phyloP scores from a whole-genome alignment of 2,113 vertebrate species.

The Apteryx owenii region DNA sequence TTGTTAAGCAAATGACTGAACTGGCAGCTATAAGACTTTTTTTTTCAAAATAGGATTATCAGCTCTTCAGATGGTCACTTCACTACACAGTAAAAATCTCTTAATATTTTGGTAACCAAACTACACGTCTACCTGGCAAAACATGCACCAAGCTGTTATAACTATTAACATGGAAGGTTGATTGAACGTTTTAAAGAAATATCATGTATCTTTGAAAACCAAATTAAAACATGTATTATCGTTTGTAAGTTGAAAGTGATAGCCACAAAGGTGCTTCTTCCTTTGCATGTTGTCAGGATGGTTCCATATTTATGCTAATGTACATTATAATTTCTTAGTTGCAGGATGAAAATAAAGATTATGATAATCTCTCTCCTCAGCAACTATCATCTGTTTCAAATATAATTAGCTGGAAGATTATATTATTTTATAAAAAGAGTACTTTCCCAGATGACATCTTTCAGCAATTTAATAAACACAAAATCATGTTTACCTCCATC shows the following conservation, averaged over 20 bases:
- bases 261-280: accelerated
- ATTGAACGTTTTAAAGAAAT: neutral
- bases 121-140: neutral
- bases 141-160: neutral
- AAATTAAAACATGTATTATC: neutral
- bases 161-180: neutral
- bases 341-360: neutral
- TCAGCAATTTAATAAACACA: neutral
- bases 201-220: neutral
- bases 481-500: neutral
- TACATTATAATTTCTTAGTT: neutral
- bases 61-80: neutral
- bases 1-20: neutral
- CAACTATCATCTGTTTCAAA: neutral
- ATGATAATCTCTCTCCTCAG: neutral
- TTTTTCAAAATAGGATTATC: neutral
- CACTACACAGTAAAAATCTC: neutral
- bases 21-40: neutral
- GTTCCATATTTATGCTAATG: neutral
- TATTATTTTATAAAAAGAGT: neutral
- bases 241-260: neutral
- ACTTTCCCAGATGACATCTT: neutral
- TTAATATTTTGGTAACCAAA: neutral
- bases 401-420: neutral
- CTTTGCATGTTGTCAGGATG: neutral